Evolutionary conservation across 53 echinoderm and acorn worm species (phyloP).

Genomic region (Arbacia lixula): DNA sequence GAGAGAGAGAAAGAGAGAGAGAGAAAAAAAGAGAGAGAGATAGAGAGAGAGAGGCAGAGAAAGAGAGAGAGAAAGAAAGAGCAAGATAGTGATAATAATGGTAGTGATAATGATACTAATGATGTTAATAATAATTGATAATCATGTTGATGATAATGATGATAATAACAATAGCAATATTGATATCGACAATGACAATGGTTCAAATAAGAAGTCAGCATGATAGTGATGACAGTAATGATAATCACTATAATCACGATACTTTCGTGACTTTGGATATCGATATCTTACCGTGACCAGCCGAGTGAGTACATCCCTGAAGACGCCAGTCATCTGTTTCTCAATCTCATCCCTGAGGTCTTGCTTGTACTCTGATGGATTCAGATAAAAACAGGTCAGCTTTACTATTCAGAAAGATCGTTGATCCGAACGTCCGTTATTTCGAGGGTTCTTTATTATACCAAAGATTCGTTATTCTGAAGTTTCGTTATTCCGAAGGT

Average conservation of each 20-base stretch:
- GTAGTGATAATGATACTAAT: neutral
- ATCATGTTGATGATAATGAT: neutral
- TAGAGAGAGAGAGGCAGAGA: too few relatives aligned
- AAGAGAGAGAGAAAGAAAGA: too few relatives aligned
- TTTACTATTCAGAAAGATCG: too few relatives aligned
- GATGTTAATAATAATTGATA: neutral
- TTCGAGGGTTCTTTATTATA: too few relatives aligned
- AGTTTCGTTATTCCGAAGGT: too few relatives aligned
- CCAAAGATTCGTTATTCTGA: too few relatives aligned
- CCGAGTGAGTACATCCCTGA: slow-evolving; percentile 11
- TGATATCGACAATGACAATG: neutral
- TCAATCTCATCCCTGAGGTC: slow-evolving; percentile 17
- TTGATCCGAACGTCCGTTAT: too few relatives aligned
- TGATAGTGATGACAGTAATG: neutral
- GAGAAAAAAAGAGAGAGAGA: too few relatives aligned
- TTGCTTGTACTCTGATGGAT: slow-evolving; percentile 4
- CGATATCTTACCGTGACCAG: slow-evolving; percentile 15
- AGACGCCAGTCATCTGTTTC: slow-evolving; percentile 17
- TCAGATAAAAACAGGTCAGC: too few relatives aligned
- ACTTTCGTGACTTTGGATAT: neutral
- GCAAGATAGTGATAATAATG: neutral
- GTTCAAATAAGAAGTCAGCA: neutral
- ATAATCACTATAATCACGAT: too few relatives aligned
- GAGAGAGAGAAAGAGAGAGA: too few relatives aligned
- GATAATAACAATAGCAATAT: neutral